Conservation (phyloP, 2,888 invertebrate species). For the Drosophila infuscata region DNA sequence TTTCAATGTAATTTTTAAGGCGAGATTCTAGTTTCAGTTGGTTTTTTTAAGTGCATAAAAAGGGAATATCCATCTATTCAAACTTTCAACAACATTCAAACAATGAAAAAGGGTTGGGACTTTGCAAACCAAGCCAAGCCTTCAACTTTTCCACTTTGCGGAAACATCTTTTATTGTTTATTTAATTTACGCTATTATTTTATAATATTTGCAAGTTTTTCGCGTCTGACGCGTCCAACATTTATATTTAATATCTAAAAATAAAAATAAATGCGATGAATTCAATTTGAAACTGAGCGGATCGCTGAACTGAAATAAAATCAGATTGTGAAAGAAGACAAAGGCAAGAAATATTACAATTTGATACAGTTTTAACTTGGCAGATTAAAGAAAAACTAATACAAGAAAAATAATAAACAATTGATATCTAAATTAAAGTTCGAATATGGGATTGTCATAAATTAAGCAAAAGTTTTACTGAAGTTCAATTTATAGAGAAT, state of each 20-base stretch:
- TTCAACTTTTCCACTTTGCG: constrained; percentile 28
- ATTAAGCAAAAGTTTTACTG: constrained; percentile 45
- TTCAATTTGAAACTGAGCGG: not conserved
- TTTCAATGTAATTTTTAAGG: not conserved
- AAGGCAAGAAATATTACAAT: not conserved
- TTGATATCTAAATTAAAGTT: not conserved
- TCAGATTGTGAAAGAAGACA: not conserved
- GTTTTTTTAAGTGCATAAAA: constrained; percentile 9
- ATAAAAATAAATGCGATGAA: not conserved
- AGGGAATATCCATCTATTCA: constrained; percentile 34
- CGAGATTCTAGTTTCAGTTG: not conserved
- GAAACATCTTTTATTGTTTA: constrained; percentile 32
- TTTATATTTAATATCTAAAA: not conserved
- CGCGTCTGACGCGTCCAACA: not conserved
- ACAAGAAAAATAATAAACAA: not conserved
- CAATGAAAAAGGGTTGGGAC: constrained; percentile 1
- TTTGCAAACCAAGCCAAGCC: constrained; percentile 31
- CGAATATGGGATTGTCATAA: constrained; percentile 42
- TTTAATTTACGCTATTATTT: constrained; percentile 49
- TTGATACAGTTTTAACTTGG: not conserved
- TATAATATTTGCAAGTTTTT: constrained; percentile 35
- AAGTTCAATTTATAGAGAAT: constrained; percentile 59
- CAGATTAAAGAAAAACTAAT: too few species aligned
- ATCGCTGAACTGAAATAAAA: not conserved
- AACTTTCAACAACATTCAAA: constrained; percentile 1